Conservation (phyloP, 2,888 invertebrate species). For the Agonopterix subpropinquella region DNA sequence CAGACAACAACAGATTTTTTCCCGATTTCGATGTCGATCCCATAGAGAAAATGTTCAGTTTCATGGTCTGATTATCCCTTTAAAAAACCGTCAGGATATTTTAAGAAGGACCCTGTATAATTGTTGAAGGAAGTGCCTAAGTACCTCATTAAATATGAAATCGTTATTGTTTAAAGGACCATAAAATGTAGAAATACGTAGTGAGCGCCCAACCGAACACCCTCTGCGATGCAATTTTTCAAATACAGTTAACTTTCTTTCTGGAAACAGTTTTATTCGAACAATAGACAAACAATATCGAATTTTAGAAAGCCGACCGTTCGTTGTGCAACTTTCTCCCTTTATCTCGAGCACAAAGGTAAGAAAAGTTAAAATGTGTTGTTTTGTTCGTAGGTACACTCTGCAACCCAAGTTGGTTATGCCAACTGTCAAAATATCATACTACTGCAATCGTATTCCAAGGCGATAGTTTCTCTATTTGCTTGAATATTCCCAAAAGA, state of each 20-base stretch:
- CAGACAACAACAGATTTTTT: too few relatives aligned
- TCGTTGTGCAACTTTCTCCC: slow-evolving; percentile 68
- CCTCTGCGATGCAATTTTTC: slow-evolving; percentile 14
- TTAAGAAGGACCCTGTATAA: too few relatives aligned
- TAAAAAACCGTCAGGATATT: too few relatives aligned
- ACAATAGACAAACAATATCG: slow-evolving; percentile 50
- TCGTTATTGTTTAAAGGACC: too few relatives aligned
- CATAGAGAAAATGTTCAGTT: too few relatives aligned
- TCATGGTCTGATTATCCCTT: too few relatives aligned
- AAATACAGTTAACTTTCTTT: slow-evolving; percentile 31
- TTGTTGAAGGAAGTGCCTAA: too few relatives aligned
- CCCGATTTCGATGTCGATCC: too few relatives aligned
- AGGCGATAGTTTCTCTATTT: not conserved
- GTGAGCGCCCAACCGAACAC: too few relatives aligned
- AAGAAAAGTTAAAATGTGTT: slow-evolving; percentile 50
- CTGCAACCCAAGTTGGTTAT: slow-evolving; percentile 3
- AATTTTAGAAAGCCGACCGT: slow-evolving; percentile 67
- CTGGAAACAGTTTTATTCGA: slow-evolving; percentile 27
- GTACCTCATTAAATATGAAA: too few relatives aligned
- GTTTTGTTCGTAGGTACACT: slow-evolving; percentile 16
- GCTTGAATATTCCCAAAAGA: not conserved
- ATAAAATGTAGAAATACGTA: too few relatives aligned
- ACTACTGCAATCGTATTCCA: slow-evolving; percentile 1
- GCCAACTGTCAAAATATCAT: slow-evolving; percentile 1
- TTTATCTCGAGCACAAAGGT: slow-evolving; percentile 62